phyloP scores from a whole-genome alignment of 2,888 invertebrate species.

The Syritta pipiens region DNA sequence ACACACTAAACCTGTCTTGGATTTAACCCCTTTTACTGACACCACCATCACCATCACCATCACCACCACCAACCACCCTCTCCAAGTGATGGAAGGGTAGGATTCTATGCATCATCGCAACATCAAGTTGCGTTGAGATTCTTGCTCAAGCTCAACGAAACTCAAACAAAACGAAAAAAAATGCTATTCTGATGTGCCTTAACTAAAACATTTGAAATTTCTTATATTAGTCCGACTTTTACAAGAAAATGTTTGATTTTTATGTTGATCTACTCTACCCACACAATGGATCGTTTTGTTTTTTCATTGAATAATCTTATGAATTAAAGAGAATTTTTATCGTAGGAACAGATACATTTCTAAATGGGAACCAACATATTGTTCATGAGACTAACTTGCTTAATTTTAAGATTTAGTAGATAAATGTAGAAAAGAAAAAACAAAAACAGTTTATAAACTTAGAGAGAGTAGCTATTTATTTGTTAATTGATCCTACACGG shows the following conservation, averaged over 20 bases:
- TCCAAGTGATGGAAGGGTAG: too few relatives aligned
- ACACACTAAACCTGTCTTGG: neutral
- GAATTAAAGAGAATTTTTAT: conserved; percentile 15
- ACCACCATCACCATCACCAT: too few relatives aligned
- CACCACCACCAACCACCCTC: too few relatives aligned
- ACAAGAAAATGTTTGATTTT: neutral
- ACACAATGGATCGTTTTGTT: conserved; percentile 3
- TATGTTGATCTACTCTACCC: neutral
- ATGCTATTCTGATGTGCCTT: conserved; percentile 68
- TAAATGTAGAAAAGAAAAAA: conserved; percentile 6
- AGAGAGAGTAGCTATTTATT: conserved; percentile 34
- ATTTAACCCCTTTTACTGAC: too few relatives aligned
- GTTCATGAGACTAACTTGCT: conserved; percentile 66
- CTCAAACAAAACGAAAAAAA: conserved; percentile 11
- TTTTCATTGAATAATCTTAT: conserved; percentile 40
- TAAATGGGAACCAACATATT: conserved; percentile 68
- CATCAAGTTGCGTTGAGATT: neutral
- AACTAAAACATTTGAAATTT: conserved; percentile 20
- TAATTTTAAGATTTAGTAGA: conserved; percentile 38
- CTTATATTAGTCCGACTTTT: conserved; percentile 5
- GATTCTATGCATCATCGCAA: too few relatives aligned
- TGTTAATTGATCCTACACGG: conserved; percentile 70
- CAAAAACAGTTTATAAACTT: conserved; percentile 17
- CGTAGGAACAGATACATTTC: conserved; percentile 58
- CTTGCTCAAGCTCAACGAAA: conserved; percentile 42